These are phyloP conservation scores for Leucosticte australis DNA, from an alignment of 2,113 vertebrate genomes.

Conservation along the genomic window DNA sequence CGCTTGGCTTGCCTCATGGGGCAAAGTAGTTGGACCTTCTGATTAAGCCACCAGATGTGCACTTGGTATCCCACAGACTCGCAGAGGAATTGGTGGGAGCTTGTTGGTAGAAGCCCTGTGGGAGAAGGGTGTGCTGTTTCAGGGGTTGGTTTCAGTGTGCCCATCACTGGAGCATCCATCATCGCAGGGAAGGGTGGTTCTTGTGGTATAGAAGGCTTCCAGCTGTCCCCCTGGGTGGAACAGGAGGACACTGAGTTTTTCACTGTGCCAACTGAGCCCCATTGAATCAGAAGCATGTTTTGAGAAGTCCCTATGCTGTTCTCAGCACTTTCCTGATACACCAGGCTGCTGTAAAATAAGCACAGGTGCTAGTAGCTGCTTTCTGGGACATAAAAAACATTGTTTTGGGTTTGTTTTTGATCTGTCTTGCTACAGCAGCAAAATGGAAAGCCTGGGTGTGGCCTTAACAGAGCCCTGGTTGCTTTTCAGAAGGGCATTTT, in stretches of 20 bases:
- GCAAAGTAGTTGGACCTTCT: background rate
- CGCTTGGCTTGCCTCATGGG: constrained; percentile 7
- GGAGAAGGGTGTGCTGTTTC: background rate
- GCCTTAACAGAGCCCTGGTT: constrained; percentile 71
- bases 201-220: background rate
- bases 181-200: background rate
- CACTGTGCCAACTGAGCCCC: constrained; percentile 66
- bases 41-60: constrained; percentile 22
- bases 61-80: constrained; percentile 15
- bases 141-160: background rate
- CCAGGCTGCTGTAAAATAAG: constrained; percentile 52
- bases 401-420: constrained; percentile 26
- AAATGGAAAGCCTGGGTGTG: constrained; percentile 55
- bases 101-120: background rate
- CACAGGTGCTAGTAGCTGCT: constrained; percentile 58
- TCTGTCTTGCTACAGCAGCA: constrained; percentile 47
- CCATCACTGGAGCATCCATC: background rate
- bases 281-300: constrained; percentile 23
- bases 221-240: background rate
- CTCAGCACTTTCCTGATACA: constrained; percentile 25
- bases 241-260: background rate
- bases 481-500: constrained; percentile 73
- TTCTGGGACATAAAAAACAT: constrained; percentile 49
- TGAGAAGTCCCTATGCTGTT: constrained; percentile 25
- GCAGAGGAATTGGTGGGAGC: background rate